Evolutionary conservation across 2,797 vertebrate genomes (phyloP).

Genomic region (Anolis apletophallus): DNA sequence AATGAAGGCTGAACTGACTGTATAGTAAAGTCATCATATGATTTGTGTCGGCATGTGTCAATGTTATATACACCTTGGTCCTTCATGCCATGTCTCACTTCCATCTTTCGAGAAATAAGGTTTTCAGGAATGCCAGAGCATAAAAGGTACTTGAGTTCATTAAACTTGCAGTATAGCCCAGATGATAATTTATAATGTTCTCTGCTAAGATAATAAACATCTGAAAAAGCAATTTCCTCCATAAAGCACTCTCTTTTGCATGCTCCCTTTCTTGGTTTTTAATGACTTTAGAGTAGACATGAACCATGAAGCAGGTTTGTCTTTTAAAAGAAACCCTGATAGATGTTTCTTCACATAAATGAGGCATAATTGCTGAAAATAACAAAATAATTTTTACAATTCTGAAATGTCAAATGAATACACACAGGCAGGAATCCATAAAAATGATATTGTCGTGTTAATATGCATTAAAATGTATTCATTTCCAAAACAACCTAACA

Average conservation of each 20-base stretch:
- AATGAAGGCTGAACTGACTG: background rate
- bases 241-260: conserved; percentile 29
- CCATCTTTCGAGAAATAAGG: background rate
- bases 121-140: background rate
- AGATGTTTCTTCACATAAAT: conserved; percentile 47
- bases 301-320: conserved; percentile 31
- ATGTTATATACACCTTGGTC: background rate
- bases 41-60: background rate
- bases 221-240: conserved; percentile 21
- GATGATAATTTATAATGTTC: background rate
- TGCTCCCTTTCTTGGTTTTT: conserved; percentile 29
- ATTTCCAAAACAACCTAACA: conserved; percentile 51
- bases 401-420: conserved; percentile 59
- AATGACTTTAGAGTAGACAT: conserved; percentile 40
- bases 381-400: conserved; percentile 41
- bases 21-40: background rate
- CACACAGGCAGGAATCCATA: conserved; percentile 38
- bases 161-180: background rate
- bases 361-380: conserved; percentile 51
- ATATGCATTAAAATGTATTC: conserved; percentile 49
- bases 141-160: background rate
- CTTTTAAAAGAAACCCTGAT: conserved; percentile 39
- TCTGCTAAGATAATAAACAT: conserved; percentile 22
- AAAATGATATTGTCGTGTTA: conserved; percentile 55
- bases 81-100: background rate